phyloP scores from a whole-genome alignment of 2,113 vertebrate species.

The Mesocricetus auratus region DNA sequence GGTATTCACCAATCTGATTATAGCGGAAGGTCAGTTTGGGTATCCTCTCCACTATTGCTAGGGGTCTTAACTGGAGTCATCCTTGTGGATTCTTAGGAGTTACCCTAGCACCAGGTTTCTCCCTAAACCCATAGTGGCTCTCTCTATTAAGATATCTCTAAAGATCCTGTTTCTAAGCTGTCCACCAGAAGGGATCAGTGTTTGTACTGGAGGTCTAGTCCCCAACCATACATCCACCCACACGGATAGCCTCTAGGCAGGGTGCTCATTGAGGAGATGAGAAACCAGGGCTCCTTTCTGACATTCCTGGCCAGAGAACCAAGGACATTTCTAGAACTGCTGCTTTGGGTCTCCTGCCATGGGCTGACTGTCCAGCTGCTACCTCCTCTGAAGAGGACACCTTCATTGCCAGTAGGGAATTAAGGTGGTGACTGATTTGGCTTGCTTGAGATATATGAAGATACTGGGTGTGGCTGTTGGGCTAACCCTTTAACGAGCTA shows the following conservation, averaged over 20 bases:
- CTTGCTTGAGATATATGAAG: neutral
- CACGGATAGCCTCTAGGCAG: neutral
- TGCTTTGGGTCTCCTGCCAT: too few relatives aligned
- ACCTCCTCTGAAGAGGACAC: neutral
- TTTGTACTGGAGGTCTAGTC: neutral
- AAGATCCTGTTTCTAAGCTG: neutral
- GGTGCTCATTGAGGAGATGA: neutral
- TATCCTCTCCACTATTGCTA: too few relatives aligned
- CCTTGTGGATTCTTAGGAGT: too few relatives aligned
- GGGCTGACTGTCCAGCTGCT: neutral
- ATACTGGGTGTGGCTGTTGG: neutral
- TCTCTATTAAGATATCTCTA: neutral
- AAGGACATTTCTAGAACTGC: neutral
- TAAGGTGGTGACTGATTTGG: neutral
- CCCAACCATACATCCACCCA: neutral
- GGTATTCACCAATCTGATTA: too few relatives aligned
- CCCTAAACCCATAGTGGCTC: too few relatives aligned
- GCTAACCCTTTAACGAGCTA: neutral
- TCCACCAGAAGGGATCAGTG: neutral
- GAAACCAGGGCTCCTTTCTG: neutral
- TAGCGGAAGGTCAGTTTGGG: too few relatives aligned
- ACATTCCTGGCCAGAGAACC: neutral
- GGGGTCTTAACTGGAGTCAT: too few relatives aligned
- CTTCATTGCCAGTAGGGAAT: neutral
- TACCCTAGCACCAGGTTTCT: too few relatives aligned